A percentile compares a stretch with the other conserved stretches of the same genome.
phyloP scores from a whole-genome alignment of 1,140 invertebrate species.

The Megalopta genalis region DNA sequence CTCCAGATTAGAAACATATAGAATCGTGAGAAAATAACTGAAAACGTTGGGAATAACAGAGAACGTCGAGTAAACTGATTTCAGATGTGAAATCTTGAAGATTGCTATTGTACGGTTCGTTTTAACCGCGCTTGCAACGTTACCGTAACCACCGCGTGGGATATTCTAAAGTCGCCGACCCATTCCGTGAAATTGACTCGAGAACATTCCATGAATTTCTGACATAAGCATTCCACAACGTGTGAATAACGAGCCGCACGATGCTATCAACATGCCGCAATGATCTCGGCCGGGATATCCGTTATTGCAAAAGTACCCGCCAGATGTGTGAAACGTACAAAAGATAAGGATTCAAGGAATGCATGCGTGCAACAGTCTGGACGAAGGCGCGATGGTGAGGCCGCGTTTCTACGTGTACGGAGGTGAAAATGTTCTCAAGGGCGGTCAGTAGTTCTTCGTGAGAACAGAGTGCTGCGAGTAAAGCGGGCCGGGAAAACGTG shows the following conservation, averaged over 20 bases:
- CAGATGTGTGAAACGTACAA: background rate
- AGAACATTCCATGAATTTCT: background rate
- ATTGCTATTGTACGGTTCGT: too few species aligned
- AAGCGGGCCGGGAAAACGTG: background rate
- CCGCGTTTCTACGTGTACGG: background rate
- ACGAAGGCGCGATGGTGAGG: background rate
- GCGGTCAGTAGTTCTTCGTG: background rate
- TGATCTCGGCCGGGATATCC: background rate
- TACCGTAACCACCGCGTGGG: too few species aligned
- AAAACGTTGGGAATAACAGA: too few species aligned
- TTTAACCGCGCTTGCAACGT: too few species aligned
- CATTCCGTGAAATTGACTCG: too few species aligned
- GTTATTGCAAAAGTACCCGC: background rate
- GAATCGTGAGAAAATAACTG: too few species aligned
- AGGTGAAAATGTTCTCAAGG: constrained; percentile 1
- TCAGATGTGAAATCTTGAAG: too few species aligned
- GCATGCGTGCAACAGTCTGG: background rate
- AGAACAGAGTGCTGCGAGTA: constrained; percentile 1
- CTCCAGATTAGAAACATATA: too few species aligned
- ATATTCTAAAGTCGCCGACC: too few species aligned
- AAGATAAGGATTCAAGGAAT: constrained; percentile 5
- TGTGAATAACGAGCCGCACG: background rate
- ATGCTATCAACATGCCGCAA: background rate
- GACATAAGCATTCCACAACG: background rate
- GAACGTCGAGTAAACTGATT: too few species aligned